phyloP scores from a whole-genome alignment of 2,888 invertebrate genomes.

The Lottia scabra region DNA sequence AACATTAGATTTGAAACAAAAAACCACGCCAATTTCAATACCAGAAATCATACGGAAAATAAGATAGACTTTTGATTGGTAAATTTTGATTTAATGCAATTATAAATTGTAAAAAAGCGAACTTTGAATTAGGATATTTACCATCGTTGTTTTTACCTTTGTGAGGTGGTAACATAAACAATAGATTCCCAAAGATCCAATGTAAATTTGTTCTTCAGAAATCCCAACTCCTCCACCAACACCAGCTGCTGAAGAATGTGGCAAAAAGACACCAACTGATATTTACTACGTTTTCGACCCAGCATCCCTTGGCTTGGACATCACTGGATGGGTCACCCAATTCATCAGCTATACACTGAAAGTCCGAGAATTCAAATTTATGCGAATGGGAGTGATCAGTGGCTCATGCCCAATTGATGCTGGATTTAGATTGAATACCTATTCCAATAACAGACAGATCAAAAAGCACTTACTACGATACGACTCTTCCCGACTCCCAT shows the following conservation, averaged over 20 bases:
- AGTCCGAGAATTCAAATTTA: slow-evolving; percentile 4
- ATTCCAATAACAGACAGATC: slow-evolving; percentile 3
- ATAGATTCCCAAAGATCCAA: no score
- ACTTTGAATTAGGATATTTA: no score
- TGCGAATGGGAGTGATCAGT: slow-evolving; percentile 15
- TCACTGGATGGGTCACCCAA: slow-evolving; percentile 29
- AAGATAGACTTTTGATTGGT: no score
- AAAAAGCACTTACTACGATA: slow-evolving; percentile 6
- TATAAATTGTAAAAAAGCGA: no score
- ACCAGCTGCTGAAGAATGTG: slow-evolving; percentile 14
- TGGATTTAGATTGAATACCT: slow-evolving; percentile 25
- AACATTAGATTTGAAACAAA: no score
- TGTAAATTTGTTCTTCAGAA: neutral
- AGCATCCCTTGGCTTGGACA: slow-evolving; percentile 20
- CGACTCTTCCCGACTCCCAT: slow-evolving; percentile 15
- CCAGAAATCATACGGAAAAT: no score
- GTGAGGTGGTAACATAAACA: no score
- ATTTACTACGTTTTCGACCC: slow-evolving; percentile 33
- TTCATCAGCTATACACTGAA: slow-evolving; percentile 26
- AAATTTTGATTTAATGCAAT: no score
- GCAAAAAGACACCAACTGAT: slow-evolving; percentile 21
- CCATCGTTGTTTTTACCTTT: no score
- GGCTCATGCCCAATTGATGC: slow-evolving; percentile 24
- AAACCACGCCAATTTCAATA: no score
- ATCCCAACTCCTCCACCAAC: neutral